Evolutionary conservation across 2,113 vertebrate species (phyloP).

Genomic region (Glaucidium brasilianum): DNA sequence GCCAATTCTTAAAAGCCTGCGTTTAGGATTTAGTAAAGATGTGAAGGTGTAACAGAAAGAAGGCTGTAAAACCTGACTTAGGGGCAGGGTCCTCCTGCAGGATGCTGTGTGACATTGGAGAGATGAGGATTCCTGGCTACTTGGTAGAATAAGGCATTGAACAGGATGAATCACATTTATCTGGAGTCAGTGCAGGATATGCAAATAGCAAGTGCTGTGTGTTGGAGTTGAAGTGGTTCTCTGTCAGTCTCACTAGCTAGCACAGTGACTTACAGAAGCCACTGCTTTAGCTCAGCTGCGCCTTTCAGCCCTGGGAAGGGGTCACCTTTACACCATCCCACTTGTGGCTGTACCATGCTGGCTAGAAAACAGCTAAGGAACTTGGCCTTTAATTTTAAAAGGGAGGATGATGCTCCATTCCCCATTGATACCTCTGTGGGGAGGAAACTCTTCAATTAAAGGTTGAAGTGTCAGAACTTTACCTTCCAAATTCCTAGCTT

Average conservation of each 20-base stretch:
- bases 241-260: neutral
- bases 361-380: neutral
- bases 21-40: neutral
- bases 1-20: neutral
- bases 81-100: neutral
- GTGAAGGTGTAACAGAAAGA: neutral
- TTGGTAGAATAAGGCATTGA: neutral
- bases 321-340: neutral
- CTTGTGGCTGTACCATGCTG: neutral
- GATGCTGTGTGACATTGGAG: accelerated
- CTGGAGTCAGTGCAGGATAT: neutral
- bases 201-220: neutral
- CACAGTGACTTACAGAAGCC: neutral
- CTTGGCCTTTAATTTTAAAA: neutral
- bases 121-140: neutral
- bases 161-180: neutral
- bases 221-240: neutral
- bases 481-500: neutral
- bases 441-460: neutral
- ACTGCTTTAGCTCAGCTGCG: neutral
- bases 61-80: neutral
- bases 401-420: neutral
- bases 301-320: neutral
- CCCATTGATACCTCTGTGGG: neutral
- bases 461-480: constrained; percentile 17